Evolutionary conservation across 2,113 vertebrate species (phyloP).

Genomic region (Dipodomys spectabilis): DNA sequence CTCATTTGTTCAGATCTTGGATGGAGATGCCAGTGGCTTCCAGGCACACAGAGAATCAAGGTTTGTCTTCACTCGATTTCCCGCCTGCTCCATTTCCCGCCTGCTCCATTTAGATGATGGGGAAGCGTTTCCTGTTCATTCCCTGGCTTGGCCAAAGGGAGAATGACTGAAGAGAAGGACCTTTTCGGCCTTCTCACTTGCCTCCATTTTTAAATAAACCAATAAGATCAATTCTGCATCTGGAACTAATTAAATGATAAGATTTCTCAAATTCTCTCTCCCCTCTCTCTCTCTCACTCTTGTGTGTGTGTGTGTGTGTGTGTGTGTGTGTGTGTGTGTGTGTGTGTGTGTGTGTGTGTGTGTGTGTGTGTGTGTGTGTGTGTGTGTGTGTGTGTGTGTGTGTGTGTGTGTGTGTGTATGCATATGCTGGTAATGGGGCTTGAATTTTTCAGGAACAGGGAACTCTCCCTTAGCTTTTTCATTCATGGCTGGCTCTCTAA

Average conservation of each 20-base stretch:
- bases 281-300: too few relatives aligned
- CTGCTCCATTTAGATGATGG: conserved; percentile 71
- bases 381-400: too few relatives aligned
- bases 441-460: too few relatives aligned
- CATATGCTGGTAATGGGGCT: too few relatives aligned
- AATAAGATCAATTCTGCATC: neutral
- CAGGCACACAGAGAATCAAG: conserved; percentile 31
- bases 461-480: too few relatives aligned
- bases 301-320: too few relatives aligned
- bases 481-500: too few relatives aligned
- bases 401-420: too few relatives aligned
- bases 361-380: too few relatives aligned
- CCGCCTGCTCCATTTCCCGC: conserved; percentile 65
- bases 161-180: neutral
- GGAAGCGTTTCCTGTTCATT: neutral
- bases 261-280: neutral
- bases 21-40: conserved; percentile 76
- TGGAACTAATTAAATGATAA: neutral
- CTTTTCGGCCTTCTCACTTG: neutral
- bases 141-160: neutral
- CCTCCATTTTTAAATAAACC: conserved; percentile 13
- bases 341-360: too few relatives aligned
- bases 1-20: conserved; percentile 80
- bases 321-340: too few relatives aligned
- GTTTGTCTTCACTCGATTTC: conserved; percentile 76